These are phyloP conservation scores for Clunio marinus DNA, from an alignment of 2,888 invertebrate genomes.

Conservation along the genomic window DNA sequence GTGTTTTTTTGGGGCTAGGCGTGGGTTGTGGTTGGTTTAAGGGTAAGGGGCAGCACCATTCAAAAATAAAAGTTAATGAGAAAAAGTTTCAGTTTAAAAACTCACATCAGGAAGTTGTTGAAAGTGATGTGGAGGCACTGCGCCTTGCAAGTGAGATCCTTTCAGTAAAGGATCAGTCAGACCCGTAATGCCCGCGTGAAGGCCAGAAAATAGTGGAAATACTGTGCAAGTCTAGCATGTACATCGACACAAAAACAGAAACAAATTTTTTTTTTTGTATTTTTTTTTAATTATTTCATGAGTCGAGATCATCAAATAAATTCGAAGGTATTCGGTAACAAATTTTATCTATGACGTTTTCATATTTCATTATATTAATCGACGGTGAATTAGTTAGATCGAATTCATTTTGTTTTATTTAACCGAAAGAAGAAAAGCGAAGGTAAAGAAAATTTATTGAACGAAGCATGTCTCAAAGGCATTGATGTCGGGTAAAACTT, in stretches of 20 bases:
- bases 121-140: slow-evolving; percentile 53
- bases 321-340: no score
- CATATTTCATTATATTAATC: slow-evolving; percentile 6
- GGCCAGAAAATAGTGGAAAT: slow-evolving; percentile 53
- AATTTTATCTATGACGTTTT: no score
- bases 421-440: neutral
- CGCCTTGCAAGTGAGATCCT: slow-evolving; percentile 52
- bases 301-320: no score
- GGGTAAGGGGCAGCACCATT: slow-evolving; percentile 47
- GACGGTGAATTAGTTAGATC: slow-evolving; percentile 4
- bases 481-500: neutral
- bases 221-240: slow-evolving; percentile 51
- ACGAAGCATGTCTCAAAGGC: neutral
- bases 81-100: slow-evolving; percentile 43
- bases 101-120: slow-evolving; percentile 54
- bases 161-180: slow-evolving; percentile 53
- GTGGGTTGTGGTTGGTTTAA: neutral
- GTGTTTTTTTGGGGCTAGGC: neutral
- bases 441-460: slow-evolving; percentile 8
- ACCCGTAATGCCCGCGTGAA: slow-evolving; percentile 53
- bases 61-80: slow-evolving; percentile 42
- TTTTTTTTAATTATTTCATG: no score
- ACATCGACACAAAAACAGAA: neutral
- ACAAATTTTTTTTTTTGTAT: neutral
- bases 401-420: neutral